Evolutionary conservation across 2,888 invertebrate species (phyloP), one percentile per base, ranked within the genome.

Genomic region (Drosophila kuntzei): DNA sequence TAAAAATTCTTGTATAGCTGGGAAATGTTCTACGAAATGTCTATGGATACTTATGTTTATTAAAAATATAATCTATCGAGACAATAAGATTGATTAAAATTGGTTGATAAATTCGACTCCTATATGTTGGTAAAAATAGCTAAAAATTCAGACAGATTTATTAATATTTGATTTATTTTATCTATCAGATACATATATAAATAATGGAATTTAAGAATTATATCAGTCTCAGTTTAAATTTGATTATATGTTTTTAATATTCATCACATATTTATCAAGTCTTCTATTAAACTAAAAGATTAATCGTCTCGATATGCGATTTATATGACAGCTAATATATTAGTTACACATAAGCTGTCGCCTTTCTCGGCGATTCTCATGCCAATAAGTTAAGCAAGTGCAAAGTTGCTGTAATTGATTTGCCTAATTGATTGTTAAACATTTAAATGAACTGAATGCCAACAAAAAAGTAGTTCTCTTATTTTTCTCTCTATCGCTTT

Each of bases 371-470:
- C 22, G 37, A 50, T 44, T 67, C 54, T 46, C 65, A 43, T 34
- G 39, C 12, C 76, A 55, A 36, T 41, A 71, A 60, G 29, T 47
- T 36, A 69, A 60, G 43, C 22, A 66, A 61, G 68, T 68, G 53
- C 49, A 64, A 62, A 76, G 55, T 36, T 29, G 63, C 36, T 43
- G 57, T 69, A 87, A 75, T 85, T 82, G 41, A 82, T 81, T 80
- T 63, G 58, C 60, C 73, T 83, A 87, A 89, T 87, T 86, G 79
- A 87, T 68, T 79, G 81, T 20, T 43, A 37, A 51, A 67, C 80
- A 87, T 73, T 85, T 67, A 69, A 71, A 65, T 71, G 54, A 76
- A 57, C 69, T 71, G 9, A 53, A 7, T 41, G 41, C 43, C 16
- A 39, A 7, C 44, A 22, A 37, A 67, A 76, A 71, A 82, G 41